Conservation (phyloP, 2,113 vertebrate genomes). For the Nothoprocta pentlandii region DNA sequence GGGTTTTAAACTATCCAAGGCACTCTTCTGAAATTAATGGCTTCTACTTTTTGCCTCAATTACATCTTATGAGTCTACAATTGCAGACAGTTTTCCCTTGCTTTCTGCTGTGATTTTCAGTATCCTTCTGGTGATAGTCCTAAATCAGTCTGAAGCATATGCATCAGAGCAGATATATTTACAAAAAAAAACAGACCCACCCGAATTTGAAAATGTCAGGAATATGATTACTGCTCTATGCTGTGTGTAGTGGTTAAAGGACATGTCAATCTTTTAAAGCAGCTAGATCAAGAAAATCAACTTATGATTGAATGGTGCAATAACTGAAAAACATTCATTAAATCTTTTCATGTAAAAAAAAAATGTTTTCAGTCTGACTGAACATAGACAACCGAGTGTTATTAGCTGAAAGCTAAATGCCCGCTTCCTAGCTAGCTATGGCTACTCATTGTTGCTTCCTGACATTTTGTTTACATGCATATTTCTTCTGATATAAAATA, state of each 20-base stretch:
- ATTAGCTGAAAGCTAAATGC: slow-evolving; percentile 9
- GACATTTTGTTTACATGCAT: slow-evolving; percentile 29
- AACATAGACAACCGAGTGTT: neutral
- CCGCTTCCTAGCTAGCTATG: neutral
- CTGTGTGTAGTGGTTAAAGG: neutral
- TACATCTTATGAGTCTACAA: slow-evolving; percentile 28
- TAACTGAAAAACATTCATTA: slow-evolving; percentile 62
- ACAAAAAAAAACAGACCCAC: slow-evolving; percentile 12
- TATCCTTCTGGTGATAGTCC: neutral
- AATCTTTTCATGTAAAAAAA: slow-evolving; percentile 39
- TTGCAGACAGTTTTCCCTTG: neutral
- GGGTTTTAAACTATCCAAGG: slow-evolving; percentile 45
- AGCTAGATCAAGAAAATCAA: slow-evolving; percentile 55
- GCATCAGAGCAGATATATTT: neutral
- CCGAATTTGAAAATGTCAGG: slow-evolving; percentile 8
- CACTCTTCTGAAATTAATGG: slow-evolving; percentile 68
- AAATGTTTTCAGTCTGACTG: slow-evolving; percentile 15
- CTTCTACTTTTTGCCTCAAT: slow-evolving; percentile 58
- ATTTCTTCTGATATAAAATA: slow-evolving; percentile 22
- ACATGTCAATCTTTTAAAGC: slow-evolving; percentile 32
- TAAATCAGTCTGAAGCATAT: neutral
- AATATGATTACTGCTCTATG: slow-evolving; percentile 17
- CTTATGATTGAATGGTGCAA: slow-evolving; percentile 4
- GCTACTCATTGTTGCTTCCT: slow-evolving; percentile 22
- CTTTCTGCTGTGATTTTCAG: slow-evolving; percentile 40